Conservation (phyloP, 1,140 invertebrate species). For the Drosophila littoralis region DNA sequence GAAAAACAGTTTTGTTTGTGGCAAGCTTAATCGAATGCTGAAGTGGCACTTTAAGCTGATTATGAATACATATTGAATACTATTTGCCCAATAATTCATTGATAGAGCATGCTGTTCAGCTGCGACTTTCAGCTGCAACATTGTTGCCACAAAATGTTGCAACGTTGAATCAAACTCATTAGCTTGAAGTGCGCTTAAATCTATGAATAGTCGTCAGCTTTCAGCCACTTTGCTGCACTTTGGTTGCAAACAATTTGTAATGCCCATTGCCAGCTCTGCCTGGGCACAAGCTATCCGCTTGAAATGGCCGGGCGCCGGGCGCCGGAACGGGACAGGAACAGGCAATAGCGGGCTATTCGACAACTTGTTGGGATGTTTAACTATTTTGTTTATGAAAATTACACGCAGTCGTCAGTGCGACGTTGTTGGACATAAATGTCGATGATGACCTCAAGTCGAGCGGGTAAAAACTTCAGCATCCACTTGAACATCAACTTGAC, state of each 20-base stretch:
- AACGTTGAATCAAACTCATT: not conserved
- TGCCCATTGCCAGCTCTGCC: no score
- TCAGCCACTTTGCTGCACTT: not conserved
- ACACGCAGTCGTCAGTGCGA: constrained; percentile 23
- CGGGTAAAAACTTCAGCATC: constrained; percentile 14
- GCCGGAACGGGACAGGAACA: not conserved
- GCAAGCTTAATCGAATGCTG: no score
- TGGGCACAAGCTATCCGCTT: not conserved
- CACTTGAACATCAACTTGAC: constrained; percentile 4
- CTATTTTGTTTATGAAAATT: constrained; percentile 77
- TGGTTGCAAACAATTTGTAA: constrained; percentile 4
- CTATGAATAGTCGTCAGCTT: constrained; percentile 7
- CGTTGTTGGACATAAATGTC: constrained; percentile 20
- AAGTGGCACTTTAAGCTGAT: no score
- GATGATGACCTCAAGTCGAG: constrained; percentile 35
- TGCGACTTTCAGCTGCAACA: no score
- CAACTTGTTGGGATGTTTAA: constrained; percentile 57
- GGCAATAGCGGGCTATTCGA: constrained; percentile 18
- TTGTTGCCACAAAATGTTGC: not conserved
- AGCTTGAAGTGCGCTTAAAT: constrained; percentile 4
- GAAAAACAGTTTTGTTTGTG: no score
- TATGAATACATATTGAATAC: no score
- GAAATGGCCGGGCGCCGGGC: not conserved
- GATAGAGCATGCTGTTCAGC: no score
- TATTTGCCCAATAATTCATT: no score